Percentiles rank a stretch among this genome's conserved stretches.
These are phyloP conservation scores for Antheraea assamensis DNA, from an alignment of 2,888 invertebrate genomes.

Conservation along the genomic window DNA sequence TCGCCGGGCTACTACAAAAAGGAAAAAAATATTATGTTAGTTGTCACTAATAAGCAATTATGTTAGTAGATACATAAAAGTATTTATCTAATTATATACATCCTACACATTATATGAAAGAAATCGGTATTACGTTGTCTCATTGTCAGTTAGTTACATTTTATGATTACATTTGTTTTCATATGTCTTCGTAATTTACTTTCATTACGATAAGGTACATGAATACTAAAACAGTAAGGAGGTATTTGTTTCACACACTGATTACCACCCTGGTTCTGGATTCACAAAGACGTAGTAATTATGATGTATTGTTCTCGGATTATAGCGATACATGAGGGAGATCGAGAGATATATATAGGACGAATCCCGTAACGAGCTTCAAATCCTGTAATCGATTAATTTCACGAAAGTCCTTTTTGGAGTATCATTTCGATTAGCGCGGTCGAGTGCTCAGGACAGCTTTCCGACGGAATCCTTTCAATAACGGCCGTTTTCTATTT, in stretches of 20 bases:
- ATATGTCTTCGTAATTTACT: background rate
- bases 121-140: background rate
- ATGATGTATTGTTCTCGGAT: constrained; percentile 27
- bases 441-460: background rate
- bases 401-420: background rate
- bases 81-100: background rate
- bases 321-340: constrained; percentile 16
- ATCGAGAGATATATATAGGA: background rate
- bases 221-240: background rate
- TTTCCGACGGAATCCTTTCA: background rate
- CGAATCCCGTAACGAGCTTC: background rate
- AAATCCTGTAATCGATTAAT: constrained; percentile 6
- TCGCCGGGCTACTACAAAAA: no score
- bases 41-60: no score
- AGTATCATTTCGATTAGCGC: background rate
- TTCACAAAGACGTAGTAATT: constrained; percentile 23
- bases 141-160: background rate
- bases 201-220: background rate
- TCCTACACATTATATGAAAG: background rate
- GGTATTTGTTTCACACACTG: constrained; percentile 1
- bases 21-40: no score
- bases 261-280: constrained; percentile 10
- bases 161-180: background rate
- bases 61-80: no score
- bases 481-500: background rate